Base-by-base conservation (phyloP, 2,113 vertebrate species). In the Caranx ignobilis region DNA sequence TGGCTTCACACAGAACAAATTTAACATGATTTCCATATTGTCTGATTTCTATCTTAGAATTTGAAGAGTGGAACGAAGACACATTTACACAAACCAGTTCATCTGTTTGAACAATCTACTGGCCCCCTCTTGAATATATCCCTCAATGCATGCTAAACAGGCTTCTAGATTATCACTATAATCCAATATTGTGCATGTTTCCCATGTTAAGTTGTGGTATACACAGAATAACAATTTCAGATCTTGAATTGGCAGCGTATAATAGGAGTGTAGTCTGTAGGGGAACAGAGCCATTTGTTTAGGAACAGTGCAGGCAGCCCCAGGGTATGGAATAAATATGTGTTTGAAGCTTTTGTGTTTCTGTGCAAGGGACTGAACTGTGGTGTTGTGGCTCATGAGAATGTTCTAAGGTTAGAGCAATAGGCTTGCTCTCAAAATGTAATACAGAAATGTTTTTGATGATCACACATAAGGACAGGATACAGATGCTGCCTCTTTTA, bases 51-150 rank as follows among this genome's bases (percentile, higher is more conserved):
- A 82, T 92, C 83, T 55, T 59, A 60, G n/a, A 79, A 72, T 86
- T 72, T 79, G 79, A 88, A 86, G 74, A 88, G 80, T 78, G 77
- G 83, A 86, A 89, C 67, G 45, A 73, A 74, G 35, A 34, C 37
- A 67, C 64, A 84, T 80, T 82, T 54, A 64, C 35, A 45, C 57
- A 16, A 84, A 71, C 54, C 73, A 57, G 47, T 81, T 88, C 88
- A 87, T 92, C 88, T 90, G 87, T 91, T 92, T 89, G 81, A 86
- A 86, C 87, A 92, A 90, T 91, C 86, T 87, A 48, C 82, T 71
- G 66, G n/a, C 41, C 60, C 68, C 75, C 15, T 60, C 78, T 83
- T 76, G 31, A 87, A 82, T 61, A 68, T 39, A 41, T 62, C 59
- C 43, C 63, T 86, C 76, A 84, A 86, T 94, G 87, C 85, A 92